A percentile compares a stretch with the other conserved stretches of the same genome.
Conservation (phyloP, 2,113 vertebrate genomes). For the Bambusicola thoracicus region DNA sequence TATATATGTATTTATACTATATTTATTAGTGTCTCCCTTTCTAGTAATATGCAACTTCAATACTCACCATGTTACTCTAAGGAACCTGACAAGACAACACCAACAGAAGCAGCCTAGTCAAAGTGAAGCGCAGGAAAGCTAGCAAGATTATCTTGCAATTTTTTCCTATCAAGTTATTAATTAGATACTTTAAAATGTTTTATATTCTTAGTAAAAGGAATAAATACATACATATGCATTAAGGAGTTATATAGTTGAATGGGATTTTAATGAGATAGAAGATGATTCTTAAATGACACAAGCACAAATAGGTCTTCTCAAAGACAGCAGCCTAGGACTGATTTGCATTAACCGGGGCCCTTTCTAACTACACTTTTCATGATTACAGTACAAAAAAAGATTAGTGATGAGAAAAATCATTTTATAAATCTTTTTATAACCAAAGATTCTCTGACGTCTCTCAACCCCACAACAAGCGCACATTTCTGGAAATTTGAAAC, state of each 20-base stretch:
- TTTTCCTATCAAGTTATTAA: not conserved
- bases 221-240: accelerated
- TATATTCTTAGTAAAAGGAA: not conserved
- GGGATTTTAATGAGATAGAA: not conserved
- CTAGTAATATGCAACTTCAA: not conserved
- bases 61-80: not conserved
- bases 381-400: not conserved
- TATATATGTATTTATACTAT: too few species aligned
- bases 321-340: not conserved
- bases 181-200: not conserved
- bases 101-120: not conserved
- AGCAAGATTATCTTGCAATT: not conserved
- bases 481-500: not conserved
- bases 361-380: not conserved
- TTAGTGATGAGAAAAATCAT: not conserved
- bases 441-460: not conserved
- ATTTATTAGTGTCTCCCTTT: not conserved
- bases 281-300: not conserved
- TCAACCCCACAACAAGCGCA: not conserved
- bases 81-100: not conserved
- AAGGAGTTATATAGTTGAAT: not conserved
- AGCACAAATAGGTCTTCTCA: not conserved
- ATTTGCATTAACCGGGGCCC: not conserved
- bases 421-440: not conserved
- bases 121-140: not conserved